Percentiles rank a stretch among this genome's conserved stretches.
Conservation (phyloP, 2,113 vertebrate species). For the Trichechus manatus region DNA sequence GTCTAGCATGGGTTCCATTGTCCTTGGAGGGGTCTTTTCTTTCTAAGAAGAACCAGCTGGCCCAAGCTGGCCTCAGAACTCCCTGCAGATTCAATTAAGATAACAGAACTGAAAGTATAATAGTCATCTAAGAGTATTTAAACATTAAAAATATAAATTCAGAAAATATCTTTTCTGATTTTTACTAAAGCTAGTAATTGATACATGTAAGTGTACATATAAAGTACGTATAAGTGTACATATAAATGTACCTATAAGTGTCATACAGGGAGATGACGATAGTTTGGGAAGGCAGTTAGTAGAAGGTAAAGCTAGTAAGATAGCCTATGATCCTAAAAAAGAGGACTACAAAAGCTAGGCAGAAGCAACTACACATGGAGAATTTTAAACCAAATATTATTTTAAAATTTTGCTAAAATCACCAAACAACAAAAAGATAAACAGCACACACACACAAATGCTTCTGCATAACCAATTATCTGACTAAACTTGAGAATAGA, state of each 20-base stretch:
- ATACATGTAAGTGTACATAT: neutral
- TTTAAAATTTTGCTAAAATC: neutral
- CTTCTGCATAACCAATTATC: neutral
- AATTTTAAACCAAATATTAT: neutral
- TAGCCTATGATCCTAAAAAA: neutral
- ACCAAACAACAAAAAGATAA: neutral
- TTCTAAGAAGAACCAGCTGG: neutral
- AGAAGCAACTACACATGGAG: neutral
- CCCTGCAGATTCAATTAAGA: neutral
- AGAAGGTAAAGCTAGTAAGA: neutral
- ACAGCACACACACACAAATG: neutral
- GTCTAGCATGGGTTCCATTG: fast-evolving
- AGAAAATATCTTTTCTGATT: neutral
- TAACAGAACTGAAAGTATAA: neutral
- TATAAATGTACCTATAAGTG: neutral
- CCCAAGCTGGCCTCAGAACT: neutral
- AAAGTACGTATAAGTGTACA: neutral
- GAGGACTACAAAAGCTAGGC: neutral
- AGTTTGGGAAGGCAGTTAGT: neutral
- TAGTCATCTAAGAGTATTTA: neutral
- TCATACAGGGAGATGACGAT: neutral
- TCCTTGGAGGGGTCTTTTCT: neutral
- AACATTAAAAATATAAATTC: neutral
- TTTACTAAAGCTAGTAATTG: neutral
- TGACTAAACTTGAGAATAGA: neutral